Percentiles rank a stretch among this genome's conserved stretches.
Evolutionary conservation across 2,797 vertebrate genomes (phyloP).

Genomic region (Lutra lutra): DNA sequence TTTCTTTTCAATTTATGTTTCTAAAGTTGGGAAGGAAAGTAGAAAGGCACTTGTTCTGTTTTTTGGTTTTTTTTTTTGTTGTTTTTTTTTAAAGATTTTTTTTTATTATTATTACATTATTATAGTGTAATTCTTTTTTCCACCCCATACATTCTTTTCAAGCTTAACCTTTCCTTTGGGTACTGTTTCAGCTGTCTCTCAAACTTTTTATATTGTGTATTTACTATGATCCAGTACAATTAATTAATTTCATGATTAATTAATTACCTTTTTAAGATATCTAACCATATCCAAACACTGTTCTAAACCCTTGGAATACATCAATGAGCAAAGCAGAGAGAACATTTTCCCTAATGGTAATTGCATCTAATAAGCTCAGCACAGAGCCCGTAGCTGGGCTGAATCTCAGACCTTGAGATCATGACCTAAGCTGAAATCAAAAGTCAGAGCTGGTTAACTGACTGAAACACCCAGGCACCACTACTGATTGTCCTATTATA

Average conservation of each 20-base stretch:
- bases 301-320: background rate
- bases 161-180: background rate
- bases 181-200: background rate
- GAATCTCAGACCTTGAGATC: background rate
- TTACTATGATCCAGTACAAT: background rate
- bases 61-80: too few species aligned
- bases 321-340: background rate
- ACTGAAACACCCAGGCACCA: background rate
- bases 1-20: too few species aligned
- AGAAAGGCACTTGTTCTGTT: too few species aligned
- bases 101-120: too few species aligned
- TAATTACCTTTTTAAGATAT: background rate
- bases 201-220: background rate
- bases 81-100: too few species aligned
- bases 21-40: too few species aligned
- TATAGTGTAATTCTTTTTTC: background rate
- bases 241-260: background rate
- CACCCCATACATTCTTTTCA: background rate
- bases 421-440: background rate
- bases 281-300: background rate
- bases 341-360: background rate
- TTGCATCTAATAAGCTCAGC: background rate
- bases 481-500: background rate
- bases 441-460: background rate
- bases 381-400: rapidly evolving